A percentile compares a stretch with the other conserved stretches of the same genome.
Evolutionary conservation across 2,888 invertebrate species (phyloP).

Genomic region (Drosophila neotestacea): DNA sequence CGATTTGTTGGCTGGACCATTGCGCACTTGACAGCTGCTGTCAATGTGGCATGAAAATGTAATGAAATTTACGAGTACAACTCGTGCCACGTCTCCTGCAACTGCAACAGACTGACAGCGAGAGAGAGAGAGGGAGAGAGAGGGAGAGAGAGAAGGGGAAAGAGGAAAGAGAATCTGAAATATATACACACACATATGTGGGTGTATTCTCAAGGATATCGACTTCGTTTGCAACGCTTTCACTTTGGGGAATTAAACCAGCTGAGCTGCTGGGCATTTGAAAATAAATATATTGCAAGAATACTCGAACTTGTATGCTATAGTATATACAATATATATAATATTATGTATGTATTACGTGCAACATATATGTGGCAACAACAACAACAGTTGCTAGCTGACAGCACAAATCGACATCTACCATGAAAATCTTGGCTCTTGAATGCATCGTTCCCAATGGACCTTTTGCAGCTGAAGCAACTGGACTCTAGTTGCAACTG

Average conservation of each 20-base stretch:
- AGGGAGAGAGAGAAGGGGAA: not conserved
- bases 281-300: conserved; percentile 8
- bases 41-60: conserved; percentile 61
- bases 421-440: conserved; percentile 18
- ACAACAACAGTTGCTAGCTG: conserved; percentile 18
- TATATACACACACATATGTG: not conserved
- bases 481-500: conserved; percentile 3
- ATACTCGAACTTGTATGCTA: not conserved
- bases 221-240: conserved; percentile 8
- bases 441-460: conserved; percentile 21
- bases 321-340: not conserved
- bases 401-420: conserved; percentile 43
- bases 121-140: not conserved
- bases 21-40: conserved; percentile 53
- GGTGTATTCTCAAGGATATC: conserved; percentile 25
- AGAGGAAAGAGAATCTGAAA: conserved; percentile 5
- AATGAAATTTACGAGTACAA: conserved; percentile 43
- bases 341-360: conserved; percentile 1
- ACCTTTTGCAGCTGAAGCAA: conserved; percentile 1
- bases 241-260: conserved; percentile 50
- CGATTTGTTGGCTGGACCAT: conserved; percentile 21
- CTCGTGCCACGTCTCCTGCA: conserved; percentile 12
- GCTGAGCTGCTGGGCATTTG: conserved; percentile 24
- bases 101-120: not conserved
- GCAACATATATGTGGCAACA: not conserved